Conservation (phyloP, 2,888 invertebrate genomes). For the Lepidocyrtoides sp. region DNA sequence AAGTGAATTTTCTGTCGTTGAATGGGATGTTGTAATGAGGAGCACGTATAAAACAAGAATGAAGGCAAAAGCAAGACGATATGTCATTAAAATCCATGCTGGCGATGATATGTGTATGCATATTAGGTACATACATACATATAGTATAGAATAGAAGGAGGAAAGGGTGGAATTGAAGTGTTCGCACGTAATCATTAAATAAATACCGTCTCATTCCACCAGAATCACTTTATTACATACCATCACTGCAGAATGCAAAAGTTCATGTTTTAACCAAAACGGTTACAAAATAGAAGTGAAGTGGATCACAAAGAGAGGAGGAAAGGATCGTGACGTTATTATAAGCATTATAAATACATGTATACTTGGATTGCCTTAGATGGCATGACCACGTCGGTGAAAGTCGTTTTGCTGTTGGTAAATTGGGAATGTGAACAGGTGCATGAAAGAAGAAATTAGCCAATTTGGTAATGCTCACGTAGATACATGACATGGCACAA, state of each 20-base stretch:
- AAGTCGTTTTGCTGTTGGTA: background rate
- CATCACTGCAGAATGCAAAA: background rate
- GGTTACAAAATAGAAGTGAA: background rate
- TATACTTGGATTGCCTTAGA: background rate
- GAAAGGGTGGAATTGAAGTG: background rate
- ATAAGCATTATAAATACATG: no score
- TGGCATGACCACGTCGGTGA: background rate
- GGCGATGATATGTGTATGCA: background rate
- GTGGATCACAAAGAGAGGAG: background rate
- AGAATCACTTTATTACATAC: slow-evolving; percentile 34
- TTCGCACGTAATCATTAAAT: slow-evolving; percentile 47
- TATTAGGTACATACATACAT: background rate
- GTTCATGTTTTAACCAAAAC: background rate
- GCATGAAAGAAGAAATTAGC: slow-evolving; percentile 27
- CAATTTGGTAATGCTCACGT: slow-evolving; percentile 15
- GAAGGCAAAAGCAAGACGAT: no score
- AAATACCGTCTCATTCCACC: slow-evolving; percentile 13
- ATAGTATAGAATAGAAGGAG: background rate
- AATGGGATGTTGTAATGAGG: slow-evolving; percentile 86
- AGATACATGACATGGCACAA: slow-evolving; percentile 9
- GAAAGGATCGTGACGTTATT: background rate
- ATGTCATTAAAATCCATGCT: slow-evolving; percentile 5
- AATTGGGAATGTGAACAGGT: slow-evolving; percentile 22
- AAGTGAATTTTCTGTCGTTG: background rate
- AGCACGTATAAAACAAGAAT: background rate